Conservation (phyloP, 2,113 vertebrate genomes). For the Eublepharis macularius region DNA sequence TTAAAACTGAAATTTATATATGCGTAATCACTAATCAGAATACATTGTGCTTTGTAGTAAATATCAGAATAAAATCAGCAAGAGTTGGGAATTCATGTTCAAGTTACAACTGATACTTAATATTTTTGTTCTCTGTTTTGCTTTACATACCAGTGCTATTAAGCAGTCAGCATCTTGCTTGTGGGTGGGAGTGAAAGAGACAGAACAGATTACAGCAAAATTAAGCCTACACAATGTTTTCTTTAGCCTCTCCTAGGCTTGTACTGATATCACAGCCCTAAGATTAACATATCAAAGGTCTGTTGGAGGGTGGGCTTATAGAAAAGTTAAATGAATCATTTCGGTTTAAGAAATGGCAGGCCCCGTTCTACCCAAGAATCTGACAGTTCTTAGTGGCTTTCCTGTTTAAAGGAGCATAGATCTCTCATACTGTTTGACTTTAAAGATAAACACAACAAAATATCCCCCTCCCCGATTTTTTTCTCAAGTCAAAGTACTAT, state of each 20-base stretch:
- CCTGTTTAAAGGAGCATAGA: constrained; percentile 54
- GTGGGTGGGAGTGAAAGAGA: constrained; percentile 44
- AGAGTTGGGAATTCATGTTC: constrained; percentile 35
- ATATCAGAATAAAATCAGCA: constrained; percentile 56
- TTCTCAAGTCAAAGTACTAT: constrained; percentile 71
- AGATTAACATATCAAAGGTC: constrained; percentile 43
- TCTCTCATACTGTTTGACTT: constrained; percentile 56
- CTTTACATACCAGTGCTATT: background rate
- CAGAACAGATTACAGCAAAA: constrained; percentile 43
- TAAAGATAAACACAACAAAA: constrained; percentile 69
- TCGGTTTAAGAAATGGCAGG: constrained; percentile 61
- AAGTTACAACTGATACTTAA: constrained; percentile 23
- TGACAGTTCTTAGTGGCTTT: constrained; percentile 59
- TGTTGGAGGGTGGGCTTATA: constrained; percentile 13
- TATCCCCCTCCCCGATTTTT: constrained; percentile 42
- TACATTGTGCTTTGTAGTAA: constrained; percentile 63
- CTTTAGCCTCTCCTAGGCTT: constrained; percentile 62
- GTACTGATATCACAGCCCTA: constrained; percentile 63
- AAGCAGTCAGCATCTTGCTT: constrained; percentile 37
- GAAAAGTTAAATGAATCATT: constrained; percentile 61
- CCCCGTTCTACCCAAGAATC: constrained; percentile 54
- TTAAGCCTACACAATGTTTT: constrained; percentile 36
- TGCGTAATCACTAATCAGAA: constrained; percentile 40
- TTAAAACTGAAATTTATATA: constrained; percentile 35
- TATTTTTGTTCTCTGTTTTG: constrained; percentile 7